These are phyloP conservation scores for Rhogogaster chlorosoma DNA, from an alignment of 2,888 invertebrate genomes.

Conservation along the genomic window DNA sequence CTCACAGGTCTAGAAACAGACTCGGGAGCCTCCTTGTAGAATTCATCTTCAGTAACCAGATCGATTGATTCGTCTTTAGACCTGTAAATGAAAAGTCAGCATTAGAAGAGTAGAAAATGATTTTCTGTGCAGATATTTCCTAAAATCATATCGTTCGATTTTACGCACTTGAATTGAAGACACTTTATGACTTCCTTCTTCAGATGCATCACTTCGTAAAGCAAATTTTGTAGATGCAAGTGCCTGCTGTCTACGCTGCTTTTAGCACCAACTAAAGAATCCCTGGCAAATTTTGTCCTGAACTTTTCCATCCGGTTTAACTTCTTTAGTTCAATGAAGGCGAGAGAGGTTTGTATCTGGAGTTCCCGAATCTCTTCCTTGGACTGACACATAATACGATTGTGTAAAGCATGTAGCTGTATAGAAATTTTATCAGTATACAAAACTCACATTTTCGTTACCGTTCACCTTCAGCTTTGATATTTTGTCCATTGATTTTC, in stretches of 20 bases:
- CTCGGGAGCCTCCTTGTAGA: constrained; percentile 88
- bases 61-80: constrained; percentile 97
- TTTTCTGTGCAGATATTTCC: neutral
- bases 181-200: constrained; percentile 97
- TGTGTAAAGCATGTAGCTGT: constrained; percentile 34
- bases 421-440: constrained; percentile 39
- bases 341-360: constrained; percentile 86
- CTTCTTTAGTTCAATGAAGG: constrained; percentile 92
- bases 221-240: constrained; percentile 93
- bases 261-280: constrained; percentile 90
- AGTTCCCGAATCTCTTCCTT: constrained; percentile 84
- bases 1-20: constrained; percentile 85
- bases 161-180: constrained; percentile 90
- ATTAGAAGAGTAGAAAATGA: neutral
- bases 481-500: constrained; percentile 85
- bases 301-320: constrained; percentile 95
- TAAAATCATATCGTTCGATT: neutral
- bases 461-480: constrained; percentile 83
- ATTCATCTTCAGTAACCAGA: constrained; percentile 90
- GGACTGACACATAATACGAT: constrained; percentile 77
- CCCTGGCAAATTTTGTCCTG: constrained; percentile 89
- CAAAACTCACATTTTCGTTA: constrained; percentile 79
- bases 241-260: constrained; percentile 94
- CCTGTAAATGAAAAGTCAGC: constrained; percentile 76
- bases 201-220: constrained; percentile 96